Conservation (phyloP, 30 jellyfish, hydroid and myxozoan species). For the Hydractinia echinata region DNA sequence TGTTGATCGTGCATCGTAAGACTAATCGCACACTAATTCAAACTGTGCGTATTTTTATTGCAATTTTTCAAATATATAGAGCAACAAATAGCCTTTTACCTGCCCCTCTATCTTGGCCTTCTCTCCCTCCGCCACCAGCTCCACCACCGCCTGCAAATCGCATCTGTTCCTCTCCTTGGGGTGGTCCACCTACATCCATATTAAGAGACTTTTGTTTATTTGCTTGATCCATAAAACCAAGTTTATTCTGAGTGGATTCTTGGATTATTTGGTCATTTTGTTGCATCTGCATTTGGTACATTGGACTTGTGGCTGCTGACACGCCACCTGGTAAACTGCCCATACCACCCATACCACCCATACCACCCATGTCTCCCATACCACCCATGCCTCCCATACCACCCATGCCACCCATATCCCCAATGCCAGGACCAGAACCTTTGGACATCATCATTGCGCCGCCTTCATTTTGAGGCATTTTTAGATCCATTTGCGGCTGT, state of each 20-base stretch:
- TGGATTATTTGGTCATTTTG: constrained; percentile 22
- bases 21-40: no score
- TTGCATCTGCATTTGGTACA: constrained; percentile 15
- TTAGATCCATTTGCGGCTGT: constrained; percentile 39
- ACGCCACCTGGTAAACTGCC: constrained; percentile 12
- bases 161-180: background rate
- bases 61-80: no score
- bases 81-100: no score
- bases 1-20: no score
- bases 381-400: constrained; percentile 5
- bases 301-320: background rate
- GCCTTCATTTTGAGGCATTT: background rate
- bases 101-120: no score
- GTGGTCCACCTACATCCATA: constrained; percentile 7
- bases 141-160: no score
- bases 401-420: background rate
- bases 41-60: no score
- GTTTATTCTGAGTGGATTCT: constrained; percentile 2
- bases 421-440: background rate
- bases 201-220: background rate
- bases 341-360: background rate
- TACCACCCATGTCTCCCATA: background rate
- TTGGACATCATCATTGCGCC: background rate
- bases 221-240: constrained; percentile 21
- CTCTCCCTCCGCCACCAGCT: no score